Base-by-base conservation (phyloP, 2,113 vertebrate genomes). In the Puntigrus tetrazona region DNA sequence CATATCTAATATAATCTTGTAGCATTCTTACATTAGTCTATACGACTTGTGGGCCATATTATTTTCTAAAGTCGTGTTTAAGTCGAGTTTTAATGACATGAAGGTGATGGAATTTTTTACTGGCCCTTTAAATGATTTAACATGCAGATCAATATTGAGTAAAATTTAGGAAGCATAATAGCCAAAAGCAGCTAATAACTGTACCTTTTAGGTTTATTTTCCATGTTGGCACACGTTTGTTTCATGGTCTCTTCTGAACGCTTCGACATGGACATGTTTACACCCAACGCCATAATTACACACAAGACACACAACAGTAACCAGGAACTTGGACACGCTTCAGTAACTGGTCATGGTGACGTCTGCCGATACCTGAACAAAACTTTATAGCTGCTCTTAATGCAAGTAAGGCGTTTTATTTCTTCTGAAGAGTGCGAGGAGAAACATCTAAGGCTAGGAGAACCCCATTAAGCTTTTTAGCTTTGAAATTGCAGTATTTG, bases 181-280 rank as follows among this genome's bases (percentile, higher is more conserved):
- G 47, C 10, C 13, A 70, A 81, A 76, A 69, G 3, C 50, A 16
- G 31, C 7, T 18, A 9, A 82, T 16, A 52, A 82, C 41, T 69
- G 9, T 87, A 89, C 88, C 88, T 83, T 34, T 78, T 81, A 10
- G 7, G 65, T 41, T 81, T 86, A 18, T 36, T 52, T 59, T 82
- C 72, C 78, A 29, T 70, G 29, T 67, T 84, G 65, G 45, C 34
- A 38, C 81, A 63, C 52, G 16, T 52, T 50, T 77, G n/a, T 55
- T 50, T 65, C 8, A 20, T 13, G 3, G 31, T 78, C 36, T 63
- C 78, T 82, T 70, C 47, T 50, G 29, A 84, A 83, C 34, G 61
- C 50, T 38, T 69, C 22, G 47, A 55, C 3, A 59, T 25, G 77
- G 65, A 63, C 67, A 79, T 73, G 59, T 86, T 89, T 67, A 76